Conservation (phyloP, 2,888 invertebrate genomes). For the Sesia bembeciformis region DNA sequence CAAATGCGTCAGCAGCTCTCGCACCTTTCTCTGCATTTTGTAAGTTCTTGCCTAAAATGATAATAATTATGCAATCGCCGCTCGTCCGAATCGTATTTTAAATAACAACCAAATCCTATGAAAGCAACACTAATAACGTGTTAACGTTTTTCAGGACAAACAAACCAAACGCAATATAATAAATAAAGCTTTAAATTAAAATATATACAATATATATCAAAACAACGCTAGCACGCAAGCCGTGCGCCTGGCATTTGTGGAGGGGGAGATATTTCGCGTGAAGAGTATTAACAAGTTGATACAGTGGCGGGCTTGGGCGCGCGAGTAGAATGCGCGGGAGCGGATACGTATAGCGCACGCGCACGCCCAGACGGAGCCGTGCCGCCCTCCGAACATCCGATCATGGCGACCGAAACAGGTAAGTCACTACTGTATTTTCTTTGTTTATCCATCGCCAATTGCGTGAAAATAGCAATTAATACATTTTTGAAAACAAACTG, state of each 20-base stretch:
- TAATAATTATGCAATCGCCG: no score
- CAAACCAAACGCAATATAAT: not conserved
- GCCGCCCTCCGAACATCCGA: conserved; percentile 68
- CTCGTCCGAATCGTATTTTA: no score
- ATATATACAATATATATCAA: conserved; percentile 1
- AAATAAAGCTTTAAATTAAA: conserved; percentile 3
- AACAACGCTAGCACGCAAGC: not conserved
- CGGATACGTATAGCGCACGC: conserved; percentile 63
- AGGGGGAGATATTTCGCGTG: conserved; percentile 9
- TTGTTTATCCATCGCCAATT: not conserved
- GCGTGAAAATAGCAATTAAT: no score
- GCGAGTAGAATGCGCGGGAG: conserved; percentile 68
- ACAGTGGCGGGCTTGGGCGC: conserved; percentile 62
- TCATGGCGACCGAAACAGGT: conserved; percentile 73
- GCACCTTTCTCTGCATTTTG: no score
- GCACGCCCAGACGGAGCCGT: conserved; percentile 61
- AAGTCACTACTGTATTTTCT: conserved; percentile 21
- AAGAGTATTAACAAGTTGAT: conserved; percentile 38
- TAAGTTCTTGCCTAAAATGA: no score
- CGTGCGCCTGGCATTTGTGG: conserved; percentile 13
- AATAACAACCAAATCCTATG: no score
- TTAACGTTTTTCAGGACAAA: not conserved
- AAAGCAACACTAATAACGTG: not conserved
- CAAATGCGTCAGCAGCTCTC: no score
- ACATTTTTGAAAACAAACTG: no score